Evolutionary conservation across 2,113 vertebrate genomes (phyloP).

Genomic region (Origma solitaria): DNA sequence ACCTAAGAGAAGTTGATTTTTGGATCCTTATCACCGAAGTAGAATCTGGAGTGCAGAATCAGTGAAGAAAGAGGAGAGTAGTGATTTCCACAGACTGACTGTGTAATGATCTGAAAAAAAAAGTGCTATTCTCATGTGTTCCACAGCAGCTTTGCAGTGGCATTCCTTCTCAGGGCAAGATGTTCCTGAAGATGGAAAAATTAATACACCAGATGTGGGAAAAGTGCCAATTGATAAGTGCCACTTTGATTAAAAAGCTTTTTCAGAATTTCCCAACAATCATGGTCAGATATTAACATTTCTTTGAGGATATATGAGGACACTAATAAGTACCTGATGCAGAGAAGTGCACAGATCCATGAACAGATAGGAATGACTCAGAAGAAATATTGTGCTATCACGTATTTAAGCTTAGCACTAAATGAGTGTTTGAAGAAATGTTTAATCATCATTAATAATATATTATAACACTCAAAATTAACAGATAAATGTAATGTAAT

Average conservation of each 20-base stretch:
- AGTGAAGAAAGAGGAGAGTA: not conserved
- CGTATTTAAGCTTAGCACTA: not conserved
- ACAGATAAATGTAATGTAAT: not conserved
- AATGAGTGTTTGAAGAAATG: not conserved
- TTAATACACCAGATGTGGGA: not conserved
- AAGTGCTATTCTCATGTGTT: not conserved
- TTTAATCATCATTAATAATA: not conserved
- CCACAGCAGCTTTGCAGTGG: not conserved
- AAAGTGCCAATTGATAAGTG: not conserved
- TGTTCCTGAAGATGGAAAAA: not conserved
- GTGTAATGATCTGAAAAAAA: not conserved
- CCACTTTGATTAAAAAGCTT: not conserved
- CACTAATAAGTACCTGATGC: not conserved
- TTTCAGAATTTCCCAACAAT: not conserved
- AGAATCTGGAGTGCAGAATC: not conserved
- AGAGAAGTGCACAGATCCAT: not conserved
- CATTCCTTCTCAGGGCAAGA: not conserved
- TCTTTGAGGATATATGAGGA: not conserved
- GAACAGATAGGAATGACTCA: not conserved
- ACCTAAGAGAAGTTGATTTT: not conserved
- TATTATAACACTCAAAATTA: not conserved
- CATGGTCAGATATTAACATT: not conserved
- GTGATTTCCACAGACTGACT: not conserved
- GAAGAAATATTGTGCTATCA: not conserved
- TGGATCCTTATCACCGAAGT: not conserved